A percentile compares a stretch with the other conserved stretches of the same genome.
Conservation (phyloP, 2,797 vertebrate genomes). For the Anguilla pacifica region DNA sequence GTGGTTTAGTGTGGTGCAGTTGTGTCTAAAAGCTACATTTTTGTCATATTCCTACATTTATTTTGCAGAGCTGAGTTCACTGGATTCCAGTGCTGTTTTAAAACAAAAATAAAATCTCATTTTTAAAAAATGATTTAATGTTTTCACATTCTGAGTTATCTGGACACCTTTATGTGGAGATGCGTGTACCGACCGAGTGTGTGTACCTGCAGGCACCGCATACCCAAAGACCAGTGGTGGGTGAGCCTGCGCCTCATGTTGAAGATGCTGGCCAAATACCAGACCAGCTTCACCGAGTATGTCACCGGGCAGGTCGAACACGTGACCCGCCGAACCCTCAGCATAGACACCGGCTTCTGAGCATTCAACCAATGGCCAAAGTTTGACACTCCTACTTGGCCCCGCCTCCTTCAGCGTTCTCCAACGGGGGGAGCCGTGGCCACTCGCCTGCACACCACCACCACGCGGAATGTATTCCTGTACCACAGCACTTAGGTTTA, state of each 20-base stretch:
- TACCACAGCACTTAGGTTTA: neutral
- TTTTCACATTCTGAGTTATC: neutral
- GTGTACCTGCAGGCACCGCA: slow-evolving; percentile 80
- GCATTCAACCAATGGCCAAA: neutral
- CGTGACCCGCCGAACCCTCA: slow-evolving; percentile 87
- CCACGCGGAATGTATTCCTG: neutral
- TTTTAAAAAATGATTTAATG: neutral
- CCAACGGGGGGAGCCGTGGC: slow-evolving; percentile 9
- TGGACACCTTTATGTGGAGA: neutral
- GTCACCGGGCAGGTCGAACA: slow-evolving; percentile 89
- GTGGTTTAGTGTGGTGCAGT: neutral
- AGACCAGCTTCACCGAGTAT: slow-evolving; percentile 88
- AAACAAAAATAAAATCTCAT: neutral
- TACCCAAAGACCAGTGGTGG: slow-evolving; percentile 96
- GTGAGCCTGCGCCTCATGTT: slow-evolving; percentile 83
- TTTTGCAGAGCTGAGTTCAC: neutral
- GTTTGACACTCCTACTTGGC: neutral
- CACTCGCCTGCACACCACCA: neutral
- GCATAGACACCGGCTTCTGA: slow-evolving; percentile 89
- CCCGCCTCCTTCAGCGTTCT: neutral
- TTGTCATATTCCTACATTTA: neutral
- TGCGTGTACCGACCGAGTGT: neutral
- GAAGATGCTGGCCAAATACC: slow-evolving; percentile 96
- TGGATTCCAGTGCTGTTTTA: neutral
- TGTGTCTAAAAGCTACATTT: neutral